Base-by-base conservation (phyloP, 2,888 invertebrate genomes). In the Lycophotia porphyrea region DNA sequence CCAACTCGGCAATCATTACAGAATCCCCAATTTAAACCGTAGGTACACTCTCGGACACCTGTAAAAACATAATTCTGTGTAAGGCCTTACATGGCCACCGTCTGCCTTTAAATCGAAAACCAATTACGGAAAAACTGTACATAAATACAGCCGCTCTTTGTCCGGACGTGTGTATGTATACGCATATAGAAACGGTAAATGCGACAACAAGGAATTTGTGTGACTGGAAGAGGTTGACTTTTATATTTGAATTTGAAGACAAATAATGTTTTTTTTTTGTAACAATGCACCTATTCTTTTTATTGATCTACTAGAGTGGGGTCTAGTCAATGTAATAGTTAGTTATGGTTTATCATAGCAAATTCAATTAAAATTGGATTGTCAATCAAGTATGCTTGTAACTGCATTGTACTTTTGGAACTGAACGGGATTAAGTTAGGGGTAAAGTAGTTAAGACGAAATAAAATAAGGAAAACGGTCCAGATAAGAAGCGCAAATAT, bases 121-220 rank as follows among this genome's bases (percentile, higher is more conserved):
- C 95, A 95, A 95, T 95, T 95, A 95, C 92, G 93, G 95, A 95
- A 95, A 95, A 95, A 94, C 93, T 93, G 89, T 87, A 94, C 92
- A 93, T 90, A 94, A 92, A 92, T 92, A 88, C 87, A 89, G 88
- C 91, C 88, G 88, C 87, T 89, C 90, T 90, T 89, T 90, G 91
- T 93, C 88, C 88, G 88, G 88, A 84, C 90, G 88, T 90, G 89
- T 90, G 86, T 87, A 84, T 82, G 87, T 89, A 76, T 80, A 84
- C 85, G 83, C 86, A 88, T 91, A 91, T 89, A 90, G 90, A 87
- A 76, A 71, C 83, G 80, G 82, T 80, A 74, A 85, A 83, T 85
- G 88, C 84, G 82, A 82, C 79, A 71, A 60, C 88, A 60, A 4
- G 60, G 61, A 67, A 66, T 18, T 81, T 87, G 87, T 76, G 78